These are phyloP conservation scores for Pao palembangensis DNA, from an alignment of 2,113 vertebrate species.

Conservation along the genomic window DNA sequence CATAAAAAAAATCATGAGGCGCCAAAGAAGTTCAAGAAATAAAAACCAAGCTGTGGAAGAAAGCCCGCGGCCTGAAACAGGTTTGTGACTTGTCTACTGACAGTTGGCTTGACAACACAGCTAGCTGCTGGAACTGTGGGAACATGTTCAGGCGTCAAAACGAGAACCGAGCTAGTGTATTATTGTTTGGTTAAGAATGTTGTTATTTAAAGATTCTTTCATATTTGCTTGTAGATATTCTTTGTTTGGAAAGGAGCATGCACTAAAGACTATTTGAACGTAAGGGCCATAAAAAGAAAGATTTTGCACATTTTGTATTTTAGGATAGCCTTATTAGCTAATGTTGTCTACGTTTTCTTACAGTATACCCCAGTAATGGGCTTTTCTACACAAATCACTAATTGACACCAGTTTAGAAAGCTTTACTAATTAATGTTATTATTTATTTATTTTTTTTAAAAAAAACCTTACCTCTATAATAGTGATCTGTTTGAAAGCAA, in stretches of 20 bases:
- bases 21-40: slow-evolving; percentile 49
- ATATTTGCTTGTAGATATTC: no score
- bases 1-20: slow-evolving; percentile 53
- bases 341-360: background rate
- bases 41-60: slow-evolving; percentile 21
- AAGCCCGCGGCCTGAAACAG: slow-evolving; percentile 43
- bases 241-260: no score
- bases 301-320: background rate
- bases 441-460: no score
- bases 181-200: no score
- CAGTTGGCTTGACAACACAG: slow-evolving; percentile 4
- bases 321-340: background rate
- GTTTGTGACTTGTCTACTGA: slow-evolving; percentile 35
- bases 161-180: background rate
- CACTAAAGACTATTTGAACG: no score
- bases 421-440: no score
- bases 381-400: background rate
- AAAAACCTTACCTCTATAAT: no score
- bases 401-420: background rate
- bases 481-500: no score
- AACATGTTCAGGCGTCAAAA: slow-evolving; percentile 2
- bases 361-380: no score
- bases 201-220: no score
- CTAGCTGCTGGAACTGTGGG: slow-evolving; percentile 1
- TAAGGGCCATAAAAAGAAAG: no score